phyloP scores from a whole-genome alignment of 2,888 invertebrate genomes.

The Sarcophaga rosellei region DNA sequence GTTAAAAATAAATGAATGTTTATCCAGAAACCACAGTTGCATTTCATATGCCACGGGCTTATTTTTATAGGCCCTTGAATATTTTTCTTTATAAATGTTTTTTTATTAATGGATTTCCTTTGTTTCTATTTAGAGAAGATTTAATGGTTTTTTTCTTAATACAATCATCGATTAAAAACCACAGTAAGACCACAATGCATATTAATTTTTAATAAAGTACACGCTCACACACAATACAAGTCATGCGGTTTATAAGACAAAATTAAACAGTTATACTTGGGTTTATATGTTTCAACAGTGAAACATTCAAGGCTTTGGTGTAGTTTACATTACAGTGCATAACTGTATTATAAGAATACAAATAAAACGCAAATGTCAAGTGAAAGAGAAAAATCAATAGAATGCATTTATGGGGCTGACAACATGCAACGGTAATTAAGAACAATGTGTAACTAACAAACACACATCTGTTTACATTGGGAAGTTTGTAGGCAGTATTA shows the following conservation, averaged over 20 bases:
- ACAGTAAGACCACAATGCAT: not conserved
- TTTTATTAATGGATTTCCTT: not conserved
- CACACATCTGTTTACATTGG: not conserved
- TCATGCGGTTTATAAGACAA: not conserved
- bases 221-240: not conserved
- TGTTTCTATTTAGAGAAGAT: not conserved
- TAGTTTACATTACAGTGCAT: not conserved
- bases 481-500: no score
- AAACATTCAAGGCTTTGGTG: not conserved
- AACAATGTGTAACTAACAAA: not conserved
- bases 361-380: not conserved
- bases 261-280: not conserved
- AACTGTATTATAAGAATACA: not conserved
- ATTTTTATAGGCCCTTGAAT: not conserved
- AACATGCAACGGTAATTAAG: conserved; percentile 31
- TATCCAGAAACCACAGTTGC: no score
- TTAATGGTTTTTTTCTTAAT: not conserved
- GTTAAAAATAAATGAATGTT: no score
- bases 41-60: no score
- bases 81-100: not conserved
- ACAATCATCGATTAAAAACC: not conserved
- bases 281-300: not conserved
- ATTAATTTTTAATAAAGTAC: not conserved
- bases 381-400: conserved; percentile 44
- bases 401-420: conserved; percentile 13